Conservation (phyloP, 1,140 invertebrate genomes). For the Brachionus angularis region DNA sequence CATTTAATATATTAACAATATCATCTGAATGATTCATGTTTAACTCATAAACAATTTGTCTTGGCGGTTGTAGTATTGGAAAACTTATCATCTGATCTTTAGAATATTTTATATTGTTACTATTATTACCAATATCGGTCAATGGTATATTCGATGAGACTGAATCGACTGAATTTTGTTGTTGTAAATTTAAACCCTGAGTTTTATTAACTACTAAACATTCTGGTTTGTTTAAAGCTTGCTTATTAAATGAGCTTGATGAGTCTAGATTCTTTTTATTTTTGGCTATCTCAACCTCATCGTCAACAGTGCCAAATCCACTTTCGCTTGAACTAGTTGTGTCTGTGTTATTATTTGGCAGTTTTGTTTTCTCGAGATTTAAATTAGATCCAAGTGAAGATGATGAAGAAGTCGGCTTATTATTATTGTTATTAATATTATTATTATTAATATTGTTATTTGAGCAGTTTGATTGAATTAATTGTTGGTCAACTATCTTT, state of each 20-base stretch:
- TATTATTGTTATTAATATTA: no score
- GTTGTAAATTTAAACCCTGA: neutral
- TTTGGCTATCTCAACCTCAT: constrained; percentile 20
- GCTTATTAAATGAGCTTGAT: neutral
- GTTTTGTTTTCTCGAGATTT: no score
- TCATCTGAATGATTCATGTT: constrained; percentile 27
- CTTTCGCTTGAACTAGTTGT: constrained; percentile 20
- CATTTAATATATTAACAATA: constrained; percentile 34
- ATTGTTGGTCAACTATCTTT: no score
- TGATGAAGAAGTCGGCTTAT: no score
- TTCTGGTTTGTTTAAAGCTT: neutral
- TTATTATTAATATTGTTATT: no score
- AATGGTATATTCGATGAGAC: neutral
- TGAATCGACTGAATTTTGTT: constrained; percentile 3
- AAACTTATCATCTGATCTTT: constrained; percentile 31
- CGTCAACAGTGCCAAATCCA: constrained; percentile 33
- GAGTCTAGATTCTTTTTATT: neutral
- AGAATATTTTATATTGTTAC: neutral
- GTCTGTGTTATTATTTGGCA: constrained; percentile 12
- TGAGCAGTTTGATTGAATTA: no score
- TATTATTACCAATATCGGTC: neutral
- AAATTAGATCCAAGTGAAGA: no score
- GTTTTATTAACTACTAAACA: neutral
- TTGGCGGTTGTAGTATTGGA: constrained; percentile 33
- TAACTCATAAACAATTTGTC: constrained; percentile 3